A percentile compares a stretch with the other conserved stretches of the same genome.
These are phyloP conservation scores for Rhea americana DNA, from an alignment of 2,113 vertebrate species.

Conservation along the genomic window DNA sequence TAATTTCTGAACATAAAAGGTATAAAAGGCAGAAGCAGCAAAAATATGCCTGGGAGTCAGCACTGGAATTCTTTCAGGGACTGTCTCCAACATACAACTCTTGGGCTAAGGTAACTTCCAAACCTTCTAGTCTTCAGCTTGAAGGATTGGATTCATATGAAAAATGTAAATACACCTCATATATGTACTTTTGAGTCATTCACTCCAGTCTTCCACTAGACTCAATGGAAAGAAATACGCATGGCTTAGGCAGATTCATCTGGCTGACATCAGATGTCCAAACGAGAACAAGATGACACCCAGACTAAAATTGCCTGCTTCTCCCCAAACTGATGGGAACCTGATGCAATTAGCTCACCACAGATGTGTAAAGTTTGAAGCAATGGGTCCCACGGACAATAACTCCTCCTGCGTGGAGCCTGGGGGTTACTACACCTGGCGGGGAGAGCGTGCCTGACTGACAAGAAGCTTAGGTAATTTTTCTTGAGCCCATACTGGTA, in stretches of 20 bases:
- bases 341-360: not conserved
- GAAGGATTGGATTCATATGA: not conserved
- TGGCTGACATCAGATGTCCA: not conserved
- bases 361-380: not conserved
- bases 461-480: not conserved
- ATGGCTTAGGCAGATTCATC: not conserved
- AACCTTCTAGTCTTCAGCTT: not conserved
- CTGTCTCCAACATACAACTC: not conserved
- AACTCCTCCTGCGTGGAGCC: not conserved
- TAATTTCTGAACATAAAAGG: not conserved
- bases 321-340: not conserved
- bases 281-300: not conserved
- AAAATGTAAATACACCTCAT: not conserved
- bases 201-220: not conserved
- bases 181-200: not conserved
- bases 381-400: not conserved
- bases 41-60: not conserved
- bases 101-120: not conserved
- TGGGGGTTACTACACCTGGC: not conserved
- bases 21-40: not conserved
- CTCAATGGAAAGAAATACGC: not conserved
- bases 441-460: accelerated
- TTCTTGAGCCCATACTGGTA: not conserved
- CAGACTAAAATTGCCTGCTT: not conserved
- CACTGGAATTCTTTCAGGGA: not conserved